phyloP scores from a whole-genome alignment of 1,140 invertebrate genomes.

The Rhagoletis zephyria region DNA sequence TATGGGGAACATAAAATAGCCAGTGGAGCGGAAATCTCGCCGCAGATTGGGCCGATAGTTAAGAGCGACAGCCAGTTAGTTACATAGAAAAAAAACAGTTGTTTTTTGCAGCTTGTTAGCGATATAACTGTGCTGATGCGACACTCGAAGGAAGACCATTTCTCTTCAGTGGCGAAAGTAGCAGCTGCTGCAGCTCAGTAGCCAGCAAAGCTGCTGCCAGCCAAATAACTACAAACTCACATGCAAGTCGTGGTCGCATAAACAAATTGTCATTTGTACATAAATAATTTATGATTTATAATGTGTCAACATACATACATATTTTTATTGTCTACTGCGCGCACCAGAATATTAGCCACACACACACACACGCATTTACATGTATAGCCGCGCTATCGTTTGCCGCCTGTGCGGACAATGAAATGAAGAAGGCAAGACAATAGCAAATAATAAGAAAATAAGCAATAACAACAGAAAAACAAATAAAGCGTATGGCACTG shows the following conservation, averaged over 20 bases:
- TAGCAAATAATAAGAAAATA: too few relatives aligned
- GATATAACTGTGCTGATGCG: too few relatives aligned
- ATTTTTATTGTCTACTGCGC: constrained; percentile 5
- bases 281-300: constrained; percentile 48
- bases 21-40: not conserved
- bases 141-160: too few relatives aligned
- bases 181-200: not conserved
- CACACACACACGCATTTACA: not conserved
- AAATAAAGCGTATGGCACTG: too few relatives aligned
- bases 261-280: constrained; percentile 38
- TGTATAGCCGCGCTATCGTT: not conserved
- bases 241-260: constrained; percentile 7
- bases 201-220: too few relatives aligned
- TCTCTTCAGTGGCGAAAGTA: not conserved
- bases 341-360: not conserved
- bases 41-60: too few relatives aligned
- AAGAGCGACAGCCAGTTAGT: too few relatives aligned
- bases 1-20: not conserved
- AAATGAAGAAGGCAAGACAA: too few relatives aligned
- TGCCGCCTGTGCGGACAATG: too few relatives aligned
- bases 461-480: too few relatives aligned
- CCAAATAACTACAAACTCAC: too few relatives aligned
- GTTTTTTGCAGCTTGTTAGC: not conserved
- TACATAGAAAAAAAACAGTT: not conserved
- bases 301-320: constrained; percentile 42